Conservation (phyloP, 2,888 invertebrate genomes). For the Rhaphigaster nebulosa region DNA sequence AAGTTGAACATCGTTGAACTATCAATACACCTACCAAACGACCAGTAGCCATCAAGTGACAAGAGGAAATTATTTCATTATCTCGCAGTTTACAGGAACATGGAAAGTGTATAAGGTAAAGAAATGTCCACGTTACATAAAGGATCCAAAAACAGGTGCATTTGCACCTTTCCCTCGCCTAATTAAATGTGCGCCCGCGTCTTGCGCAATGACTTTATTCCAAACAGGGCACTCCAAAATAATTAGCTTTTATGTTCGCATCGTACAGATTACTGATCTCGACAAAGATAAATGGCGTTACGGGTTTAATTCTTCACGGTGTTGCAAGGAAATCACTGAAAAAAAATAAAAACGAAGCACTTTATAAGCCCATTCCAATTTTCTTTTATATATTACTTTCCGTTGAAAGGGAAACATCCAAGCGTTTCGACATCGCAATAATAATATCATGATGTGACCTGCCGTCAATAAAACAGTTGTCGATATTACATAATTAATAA, state of each 20-base stretch:
- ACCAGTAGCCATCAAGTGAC: too few species aligned
- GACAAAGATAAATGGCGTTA: neutral
- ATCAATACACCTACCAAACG: too few species aligned
- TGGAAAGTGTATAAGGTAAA: neutral
- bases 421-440: neutral
- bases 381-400: neutral
- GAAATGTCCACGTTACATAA: neutral
- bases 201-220: constrained; percentile 1
- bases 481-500: too few species aligned
- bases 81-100: neutral
- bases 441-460: too few species aligned
- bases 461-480: too few species aligned
- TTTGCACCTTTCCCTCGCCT: neutral
- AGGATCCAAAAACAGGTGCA: neutral
- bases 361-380: neutral
- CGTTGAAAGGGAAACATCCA: neutral
- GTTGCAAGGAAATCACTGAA: neutral
- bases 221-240: neutral
- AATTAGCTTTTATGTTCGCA: constrained; percentile 10
- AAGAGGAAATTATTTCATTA: neutral
- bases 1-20: too few species aligned
- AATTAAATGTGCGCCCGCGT: neutral
- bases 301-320: neutral
- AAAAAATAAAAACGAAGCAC: neutral
- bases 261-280: neutral